Evolutionary conservation across 2,888 invertebrate species (phyloP).

Genomic region (Petrophora chlorosata): DNA sequence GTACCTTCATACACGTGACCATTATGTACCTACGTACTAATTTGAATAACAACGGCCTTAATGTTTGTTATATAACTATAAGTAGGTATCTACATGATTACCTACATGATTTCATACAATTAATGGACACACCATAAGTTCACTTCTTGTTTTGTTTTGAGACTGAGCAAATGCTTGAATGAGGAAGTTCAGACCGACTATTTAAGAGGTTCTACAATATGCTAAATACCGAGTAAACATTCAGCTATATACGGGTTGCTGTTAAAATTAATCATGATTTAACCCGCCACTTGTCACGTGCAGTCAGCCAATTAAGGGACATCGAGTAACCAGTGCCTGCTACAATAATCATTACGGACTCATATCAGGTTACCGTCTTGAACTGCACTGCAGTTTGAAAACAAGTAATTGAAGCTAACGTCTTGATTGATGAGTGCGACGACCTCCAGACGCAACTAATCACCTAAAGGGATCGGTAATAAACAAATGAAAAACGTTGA

Average conservation of each 20-base stretch:
- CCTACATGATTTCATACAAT: too few species aligned
- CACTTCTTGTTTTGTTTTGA: constrained; percentile 4
- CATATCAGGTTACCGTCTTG: constrained; percentile 64
- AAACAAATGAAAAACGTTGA: constrained; percentile 28
- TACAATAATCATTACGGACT: constrained; percentile 45
- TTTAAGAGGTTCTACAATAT: background rate
- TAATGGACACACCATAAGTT: background rate
- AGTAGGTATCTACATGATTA: too few species aligned
- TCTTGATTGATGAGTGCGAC: constrained; percentile 68
- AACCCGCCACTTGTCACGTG: constrained; percentile 49
- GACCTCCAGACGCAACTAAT: constrained; percentile 57
- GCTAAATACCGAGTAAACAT: constrained; percentile 8
- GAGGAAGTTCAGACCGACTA: constrained; percentile 4
- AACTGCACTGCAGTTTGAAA: constrained; percentile 49
- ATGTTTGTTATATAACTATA: too few species aligned
- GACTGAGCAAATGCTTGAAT: constrained; percentile 9
- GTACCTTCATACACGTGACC: too few species aligned
- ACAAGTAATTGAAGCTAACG: constrained; percentile 71
- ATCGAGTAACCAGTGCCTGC: constrained; percentile 33
- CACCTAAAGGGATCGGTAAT: constrained; percentile 42
- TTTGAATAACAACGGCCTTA: too few species aligned
- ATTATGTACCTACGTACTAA: too few species aligned
- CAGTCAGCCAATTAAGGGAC: constrained; percentile 56
- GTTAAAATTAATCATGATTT: constrained; percentile 36
- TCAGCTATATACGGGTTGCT: constrained; percentile 3